A percentile compares a stretch with the other conserved stretches of the same genome.
phyloP scores from a whole-genome alignment of 2,113 vertebrate species.

The Chaetorhynchus papuensis region DNA sequence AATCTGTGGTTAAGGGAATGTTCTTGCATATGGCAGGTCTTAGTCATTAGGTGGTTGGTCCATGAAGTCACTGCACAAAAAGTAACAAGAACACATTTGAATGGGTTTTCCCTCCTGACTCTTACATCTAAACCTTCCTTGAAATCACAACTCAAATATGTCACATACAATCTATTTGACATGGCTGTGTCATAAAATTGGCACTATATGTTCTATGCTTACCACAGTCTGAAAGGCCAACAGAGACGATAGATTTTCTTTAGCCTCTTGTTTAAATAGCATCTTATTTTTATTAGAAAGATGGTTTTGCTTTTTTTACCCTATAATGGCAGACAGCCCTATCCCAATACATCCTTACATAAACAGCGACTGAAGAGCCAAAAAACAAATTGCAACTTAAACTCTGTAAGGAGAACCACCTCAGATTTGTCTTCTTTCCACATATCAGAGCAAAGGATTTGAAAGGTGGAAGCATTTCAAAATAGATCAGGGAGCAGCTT shows the following conservation, averaged over 20 bases:
- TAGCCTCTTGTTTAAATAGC: constrained; percentile 23
- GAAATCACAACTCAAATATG: background rate
- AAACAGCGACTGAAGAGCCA: background rate
- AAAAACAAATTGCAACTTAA: constrained; percentile 35
- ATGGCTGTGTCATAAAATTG: constrained; percentile 12
- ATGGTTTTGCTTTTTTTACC: background rate
- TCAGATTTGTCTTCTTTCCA: background rate
- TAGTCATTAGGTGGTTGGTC: background rate
- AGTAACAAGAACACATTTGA: background rate
- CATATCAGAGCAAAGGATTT: background rate
- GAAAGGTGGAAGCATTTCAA: background rate
- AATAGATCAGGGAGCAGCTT: background rate
- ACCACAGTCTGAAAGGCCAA: constrained; percentile 35
- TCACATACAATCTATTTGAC: background rate
- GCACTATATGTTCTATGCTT: background rate
- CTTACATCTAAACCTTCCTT: background rate
- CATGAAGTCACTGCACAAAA: background rate
- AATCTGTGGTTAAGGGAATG: background rate
- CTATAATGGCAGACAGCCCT: constrained; percentile 33
- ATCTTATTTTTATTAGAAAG: constrained; percentile 38
- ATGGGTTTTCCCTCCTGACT: background rate
- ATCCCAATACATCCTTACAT: constrained; percentile 14
- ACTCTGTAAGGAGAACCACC: background rate
- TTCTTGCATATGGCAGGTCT: background rate
- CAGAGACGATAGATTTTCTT: constrained; percentile 23